phyloP scores from a whole-genome alignment of 2,888 invertebrate genomes.

The Conus canariensis region DNA sequence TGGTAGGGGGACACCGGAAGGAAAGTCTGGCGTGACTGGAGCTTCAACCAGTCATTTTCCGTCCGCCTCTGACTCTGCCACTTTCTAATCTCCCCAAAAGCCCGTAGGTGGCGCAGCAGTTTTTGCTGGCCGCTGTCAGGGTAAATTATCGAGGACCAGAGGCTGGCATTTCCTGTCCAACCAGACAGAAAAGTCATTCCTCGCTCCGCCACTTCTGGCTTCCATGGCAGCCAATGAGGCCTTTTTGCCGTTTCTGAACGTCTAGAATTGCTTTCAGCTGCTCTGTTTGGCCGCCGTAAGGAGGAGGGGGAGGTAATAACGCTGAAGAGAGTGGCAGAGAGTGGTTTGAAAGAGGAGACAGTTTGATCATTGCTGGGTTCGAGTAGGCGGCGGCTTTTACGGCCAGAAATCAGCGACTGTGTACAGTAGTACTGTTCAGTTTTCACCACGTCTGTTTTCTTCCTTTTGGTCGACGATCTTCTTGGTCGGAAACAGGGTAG shows the following conservation, averaged over 20 bases:
- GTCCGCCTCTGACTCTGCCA: background rate
- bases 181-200: background rate
- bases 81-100: background rate
- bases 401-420: too few relatives aligned
- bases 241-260: background rate
- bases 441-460: too few relatives aligned
- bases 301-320: background rate
- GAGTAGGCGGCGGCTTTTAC: too few relatives aligned
- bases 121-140: background rate
- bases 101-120: background rate
- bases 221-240: background rate
- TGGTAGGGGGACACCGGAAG: background rate
- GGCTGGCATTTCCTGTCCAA: constrained; percentile 12
- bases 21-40: background rate
- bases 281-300: background rate
- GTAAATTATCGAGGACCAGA: background rate
- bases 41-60: too few relatives aligned
- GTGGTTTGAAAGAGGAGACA: background rate
- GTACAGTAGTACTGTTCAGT: too few relatives aligned
- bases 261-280: background rate
- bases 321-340: background rate
- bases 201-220: background rate
- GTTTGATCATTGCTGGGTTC: background rate
- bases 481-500: too few relatives aligned
- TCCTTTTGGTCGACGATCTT: too few relatives aligned